phyloP scores from a whole-genome alignment of 1,140 invertebrate species.

The Pachypeltis micranthus region DNA sequence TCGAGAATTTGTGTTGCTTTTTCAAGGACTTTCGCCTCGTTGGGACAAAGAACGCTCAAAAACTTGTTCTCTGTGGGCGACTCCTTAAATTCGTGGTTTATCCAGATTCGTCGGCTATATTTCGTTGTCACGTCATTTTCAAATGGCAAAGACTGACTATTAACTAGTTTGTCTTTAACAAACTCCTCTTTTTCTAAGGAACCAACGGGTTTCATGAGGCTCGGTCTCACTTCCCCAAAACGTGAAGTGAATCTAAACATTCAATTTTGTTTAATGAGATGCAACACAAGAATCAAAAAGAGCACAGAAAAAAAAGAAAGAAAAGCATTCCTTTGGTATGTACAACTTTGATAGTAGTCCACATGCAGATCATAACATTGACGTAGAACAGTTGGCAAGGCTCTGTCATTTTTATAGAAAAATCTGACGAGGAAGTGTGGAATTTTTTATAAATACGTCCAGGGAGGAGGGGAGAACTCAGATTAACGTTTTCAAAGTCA shows the following conservation, averaged over 20 bases:
- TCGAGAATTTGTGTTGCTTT: constrained; percentile 71
- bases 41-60: constrained; percentile 34
- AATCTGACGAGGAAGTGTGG: no score
- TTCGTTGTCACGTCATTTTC: not conserved
- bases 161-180: constrained; percentile 5
- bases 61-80: constrained; percentile 20
- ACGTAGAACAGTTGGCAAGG: no score
- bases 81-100: not conserved
- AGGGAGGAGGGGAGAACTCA: no score
- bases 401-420: no score
- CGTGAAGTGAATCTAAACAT: constrained; percentile 22
- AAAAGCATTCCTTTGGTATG: constrained; percentile 5
- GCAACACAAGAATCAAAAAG: not conserved
- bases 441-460: no score
- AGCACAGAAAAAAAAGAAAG: not conserved
- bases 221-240: constrained; percentile 10
- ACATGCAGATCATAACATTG: no score
- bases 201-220: constrained; percentile 2
- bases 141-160: not conserved
- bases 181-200: constrained; percentile 14
- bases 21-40: constrained; percentile 65
- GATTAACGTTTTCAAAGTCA: no score
- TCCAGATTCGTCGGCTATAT: constrained; percentile 27
- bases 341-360: no score
- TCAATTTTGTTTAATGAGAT: not conserved